These are phyloP conservation scores for Liolophura sinensis DNA, from an alignment of 1,140 invertebrate genomes.

Conservation along the genomic window DNA sequence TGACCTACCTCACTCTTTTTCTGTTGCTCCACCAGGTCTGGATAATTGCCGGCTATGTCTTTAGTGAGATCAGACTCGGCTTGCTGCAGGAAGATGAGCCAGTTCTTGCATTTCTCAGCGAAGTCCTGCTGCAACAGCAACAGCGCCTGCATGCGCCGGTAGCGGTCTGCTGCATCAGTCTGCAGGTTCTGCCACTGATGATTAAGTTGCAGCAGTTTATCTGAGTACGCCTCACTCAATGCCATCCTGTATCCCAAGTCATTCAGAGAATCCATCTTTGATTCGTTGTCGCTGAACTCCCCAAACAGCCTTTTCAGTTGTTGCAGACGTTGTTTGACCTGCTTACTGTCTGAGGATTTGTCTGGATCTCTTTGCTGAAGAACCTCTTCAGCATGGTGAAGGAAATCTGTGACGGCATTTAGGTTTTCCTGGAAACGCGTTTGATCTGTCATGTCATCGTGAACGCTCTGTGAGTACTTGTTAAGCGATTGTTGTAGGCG, in stretches of 20 bases:
- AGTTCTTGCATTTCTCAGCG: slow-evolving; percentile 49
- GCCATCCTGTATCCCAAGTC: slow-evolving; percentile 46
- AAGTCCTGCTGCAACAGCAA: slow-evolving; percentile 51
- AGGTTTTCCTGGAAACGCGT: slow-evolving; percentile 36
- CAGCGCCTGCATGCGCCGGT: slow-evolving; percentile 36
- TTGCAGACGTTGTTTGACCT: slow-evolving; percentile 28
- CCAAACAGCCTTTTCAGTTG: slow-evolving; percentile 38
- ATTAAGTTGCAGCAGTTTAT: slow-evolving; percentile 42
- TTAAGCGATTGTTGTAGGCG: slow-evolving; percentile 37
- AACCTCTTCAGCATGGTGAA: slow-evolving; percentile 35
- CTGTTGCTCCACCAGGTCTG: slow-evolving; percentile 44
- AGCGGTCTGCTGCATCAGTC: slow-evolving; percentile 36
- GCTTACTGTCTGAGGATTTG: slow-evolving; percentile 34
- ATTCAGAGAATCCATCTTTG: slow-evolving; percentile 37
- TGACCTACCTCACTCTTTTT: slow-evolving; percentile 46
- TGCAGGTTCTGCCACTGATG: slow-evolving; percentile 44
- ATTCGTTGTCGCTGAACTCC: slow-evolving; percentile 37
- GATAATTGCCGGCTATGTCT: slow-evolving; percentile 44
- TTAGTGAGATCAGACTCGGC: slow-evolving; percentile 43
- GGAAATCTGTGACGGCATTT: slow-evolving; percentile 34
- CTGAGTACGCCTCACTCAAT: slow-evolving; percentile 35
- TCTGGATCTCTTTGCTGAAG: slow-evolving; percentile 33
- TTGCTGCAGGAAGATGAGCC: slow-evolving; percentile 52
- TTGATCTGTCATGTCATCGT: slow-evolving; percentile 38
- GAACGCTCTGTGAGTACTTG: slow-evolving; percentile 36